A percentile compares a stretch with the other conserved stretches of the same genome.
phyloP scores from a whole-genome alignment of 2,888 invertebrate genomes.

The Dichetophora obliterata region DNA sequence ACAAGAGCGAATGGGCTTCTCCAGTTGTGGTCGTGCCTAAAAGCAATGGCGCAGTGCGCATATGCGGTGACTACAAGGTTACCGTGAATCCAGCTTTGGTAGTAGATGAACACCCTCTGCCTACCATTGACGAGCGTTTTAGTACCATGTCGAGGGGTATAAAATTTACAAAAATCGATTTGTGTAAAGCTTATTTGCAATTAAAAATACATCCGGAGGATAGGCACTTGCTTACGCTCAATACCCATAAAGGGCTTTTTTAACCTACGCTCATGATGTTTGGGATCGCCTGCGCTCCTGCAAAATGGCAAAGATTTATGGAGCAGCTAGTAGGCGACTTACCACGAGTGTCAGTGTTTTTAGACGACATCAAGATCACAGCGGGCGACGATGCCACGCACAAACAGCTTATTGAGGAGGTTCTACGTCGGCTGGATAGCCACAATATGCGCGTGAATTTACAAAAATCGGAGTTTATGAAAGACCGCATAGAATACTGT shows the following conservation, averaged over 20 bases:
- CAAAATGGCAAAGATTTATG: conserved; percentile 59
- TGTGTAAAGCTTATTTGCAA: conserved; percentile 61
- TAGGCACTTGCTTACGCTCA: conserved; percentile 58
- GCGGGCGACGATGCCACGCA: conserved; percentile 52
- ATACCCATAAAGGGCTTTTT: conserved; percentile 61
- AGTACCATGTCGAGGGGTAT: conserved; percentile 50
- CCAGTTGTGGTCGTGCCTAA: too few relatives aligned
- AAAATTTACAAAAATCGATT: conserved; percentile 57
- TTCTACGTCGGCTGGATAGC: conserved; percentile 49
- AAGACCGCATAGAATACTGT: conserved; percentile 55
- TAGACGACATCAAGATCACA: conserved; percentile 55
- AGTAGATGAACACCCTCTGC: conserved; percentile 55
- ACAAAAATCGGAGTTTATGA: conserved; percentile 55
- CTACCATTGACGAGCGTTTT: conserved; percentile 51
- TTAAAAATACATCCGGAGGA: conserved; percentile 58
- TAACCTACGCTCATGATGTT: conserved; percentile 58
- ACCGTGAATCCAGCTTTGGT: conserved; percentile 53
- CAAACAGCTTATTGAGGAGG: conserved; percentile 49
- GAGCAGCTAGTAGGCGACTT: conserved; percentile 54
- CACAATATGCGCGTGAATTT: conserved; percentile 54
- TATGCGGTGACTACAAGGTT: conserved; percentile 52
- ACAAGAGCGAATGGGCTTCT: conserved; percentile 58
- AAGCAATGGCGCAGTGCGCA: too few relatives aligned
- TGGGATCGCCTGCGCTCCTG: conserved; percentile 60
- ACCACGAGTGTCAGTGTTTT: conserved; percentile 53